Percentiles rank a stretch among this genome's conserved stretches.
These are phyloP conservation scores for Whitmania pigra DNA, from an alignment of 1,140 invertebrate species.

Conservation along the genomic window DNA sequence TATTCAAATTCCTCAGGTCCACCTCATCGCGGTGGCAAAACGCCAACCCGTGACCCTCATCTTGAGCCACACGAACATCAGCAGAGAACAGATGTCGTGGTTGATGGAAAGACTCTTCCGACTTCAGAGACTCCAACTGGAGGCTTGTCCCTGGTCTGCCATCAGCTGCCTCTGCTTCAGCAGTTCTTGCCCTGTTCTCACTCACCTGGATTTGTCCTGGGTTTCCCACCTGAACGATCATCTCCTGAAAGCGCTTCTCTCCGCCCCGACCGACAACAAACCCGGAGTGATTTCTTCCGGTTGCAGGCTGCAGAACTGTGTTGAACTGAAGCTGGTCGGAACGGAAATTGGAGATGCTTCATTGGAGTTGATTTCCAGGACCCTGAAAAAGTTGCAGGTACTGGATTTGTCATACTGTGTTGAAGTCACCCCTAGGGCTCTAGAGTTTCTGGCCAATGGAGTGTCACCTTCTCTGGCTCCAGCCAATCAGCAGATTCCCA, in stretches of 20 bases:
- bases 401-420: constrained; percentile 72
- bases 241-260: constrained; percentile 60
- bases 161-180: constrained; percentile 57
- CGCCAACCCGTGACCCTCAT: constrained; percentile 67
- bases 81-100: constrained; percentile 72
- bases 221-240: constrained; percentile 67
- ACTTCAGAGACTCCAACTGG: constrained; percentile 58
- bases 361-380: constrained; percentile 63
- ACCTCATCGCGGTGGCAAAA: constrained; percentile 68
- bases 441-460: constrained; percentile 63
- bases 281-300: constrained; percentile 68
- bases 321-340: constrained; percentile 62
- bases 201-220: constrained; percentile 62
- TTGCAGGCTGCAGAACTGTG: constrained; percentile 62
- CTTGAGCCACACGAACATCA: constrained; percentile 72
- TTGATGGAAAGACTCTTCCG: constrained; percentile 67
- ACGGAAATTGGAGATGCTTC: constrained; percentile 78
- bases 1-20: constrained; percentile 33
- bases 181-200: constrained; percentile 64
- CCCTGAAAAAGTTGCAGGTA: constrained; percentile 57
- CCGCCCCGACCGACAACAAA: constrained; percentile 67
- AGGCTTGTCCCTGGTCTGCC: constrained; percentile 64
- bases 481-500: neutral
- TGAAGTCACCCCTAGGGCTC: constrained; percentile 71
- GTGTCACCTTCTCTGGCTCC: constrained; percentile 48